Base-by-base conservation (phyloP, 2,797 vertebrate species). In the Phoxinus dragarum region DNA sequence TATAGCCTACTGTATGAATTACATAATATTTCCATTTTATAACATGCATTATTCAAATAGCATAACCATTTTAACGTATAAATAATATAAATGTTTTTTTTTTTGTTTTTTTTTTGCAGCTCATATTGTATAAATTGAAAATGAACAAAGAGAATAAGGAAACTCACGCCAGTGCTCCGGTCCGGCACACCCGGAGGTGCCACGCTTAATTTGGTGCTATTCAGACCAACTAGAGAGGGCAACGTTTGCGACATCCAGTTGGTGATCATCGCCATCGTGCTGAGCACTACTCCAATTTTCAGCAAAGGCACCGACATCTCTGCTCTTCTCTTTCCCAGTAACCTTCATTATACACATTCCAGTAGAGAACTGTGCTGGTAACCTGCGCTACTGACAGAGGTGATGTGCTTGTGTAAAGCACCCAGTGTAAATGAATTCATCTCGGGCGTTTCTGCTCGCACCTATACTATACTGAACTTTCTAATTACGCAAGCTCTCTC, bases 261-360 rank as follows among this genome's bases (percentile, higher is more conserved):
- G 88, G 95, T 96, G 92, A 96, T 96, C 95, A 96, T 96, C 82
- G 95, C 95, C 95, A 96, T 96, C 86, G 95, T 96, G 94, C 95
- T 96, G 88, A 96, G 95, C 90, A 96, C 95, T 88, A 96, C 95
- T 90, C 95, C 95, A 88, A 96, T 95, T 92, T 96, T 96, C 86
- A 96, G 94, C 91, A 96, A 92, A 92, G 95, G 95, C 94, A 96
- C 94, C 93, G 95, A 96, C 95, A 95, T 96, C 89, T 92, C 94
- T 94, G 93, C 94, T 81, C 69, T 67, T 81, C 85, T 80, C 85
- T 85, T 83, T 88, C 88, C 47, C 80, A 66, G 56, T 84, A 89
- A 86, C 87, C 93, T 92, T 95, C 94, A 95, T 95, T 92, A 92
- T 88, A 92, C 89, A 89, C 90, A 90, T 89, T 89, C 88, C 88